Evolutionary conservation across 37 sponge, comb jelly and placozoan genomes (phyloP), one percentile per base, ranked within the genome.

Genomic region (Dysidea cf. avara): DNA sequence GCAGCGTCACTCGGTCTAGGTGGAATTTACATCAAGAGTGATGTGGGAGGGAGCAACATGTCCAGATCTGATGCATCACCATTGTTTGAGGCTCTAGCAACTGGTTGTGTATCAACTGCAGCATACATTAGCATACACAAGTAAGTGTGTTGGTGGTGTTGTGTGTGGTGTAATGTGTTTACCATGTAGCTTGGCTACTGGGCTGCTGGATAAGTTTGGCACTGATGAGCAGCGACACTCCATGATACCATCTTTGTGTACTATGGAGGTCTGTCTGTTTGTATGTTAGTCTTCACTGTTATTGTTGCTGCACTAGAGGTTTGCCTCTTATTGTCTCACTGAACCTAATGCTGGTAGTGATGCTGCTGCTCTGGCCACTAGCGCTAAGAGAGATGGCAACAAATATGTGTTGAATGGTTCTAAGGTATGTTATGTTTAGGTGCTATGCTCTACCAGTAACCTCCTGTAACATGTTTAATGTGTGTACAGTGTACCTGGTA

Each of bases 121-220:
- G 96, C 99, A 2, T 99, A 99, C 68, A 72, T 96, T 36, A 89
- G 83, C 38, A 93, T 96, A 17, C 97, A 96, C 78, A 96, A 96
- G 94, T 93, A 34, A 77, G 69, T 53, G 31, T 37, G 43, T 25
- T 70, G 39, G 39, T 43, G 35, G 64, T 37, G 17, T 47, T 9
- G 46, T 7, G n/a, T n/a, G n/a, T n/a, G n/a, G n/a, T n/a, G n/a
- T n/a, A n/a, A n/a, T n/a, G n/a, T n/a, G n/a, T n/a, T n/a, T n/a
- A n/a, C n/a, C n/a, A n/a, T n/a, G n/a, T 61, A 92, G 93, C 52
- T 87, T 95, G 92, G 91, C 92, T 87, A 77, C 79, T 14, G 92
- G 97, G 97, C 92, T 96, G 97, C 61, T 96, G 0, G 97, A 96
- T 68, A 48, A 82, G 63, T 96, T 86, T 89, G 97, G 97, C 1